These are phyloP conservation scores for Pseudanteris insignis DNA, from an alignment of 2,888 invertebrate genomes.

Conservation along the genomic window DNA sequence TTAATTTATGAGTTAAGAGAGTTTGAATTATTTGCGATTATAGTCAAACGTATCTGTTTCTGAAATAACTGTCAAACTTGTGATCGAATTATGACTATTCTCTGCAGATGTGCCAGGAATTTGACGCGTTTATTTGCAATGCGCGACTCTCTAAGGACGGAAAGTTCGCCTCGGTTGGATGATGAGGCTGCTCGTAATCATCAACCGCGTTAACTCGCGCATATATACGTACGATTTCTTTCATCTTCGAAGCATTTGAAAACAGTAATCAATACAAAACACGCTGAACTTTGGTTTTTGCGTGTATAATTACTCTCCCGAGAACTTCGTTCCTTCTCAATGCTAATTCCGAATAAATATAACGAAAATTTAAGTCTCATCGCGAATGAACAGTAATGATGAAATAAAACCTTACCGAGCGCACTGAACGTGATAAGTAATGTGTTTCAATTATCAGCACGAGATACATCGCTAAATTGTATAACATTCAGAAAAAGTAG, in stretches of 20 bases:
- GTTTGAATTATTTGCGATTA: conserved; percentile 10
- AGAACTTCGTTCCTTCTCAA: too few relatives aligned
- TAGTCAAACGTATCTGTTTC: conserved; percentile 26
- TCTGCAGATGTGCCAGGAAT: conserved; percentile 11
- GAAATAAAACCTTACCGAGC: too few relatives aligned
- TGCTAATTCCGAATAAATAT: too few relatives aligned
- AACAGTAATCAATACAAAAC: conserved; percentile 19
- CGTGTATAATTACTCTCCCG: too few relatives aligned
- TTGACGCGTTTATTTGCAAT: conserved; percentile 22
- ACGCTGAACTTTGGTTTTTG: too few relatives aligned
- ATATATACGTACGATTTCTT: conserved; percentile 21
- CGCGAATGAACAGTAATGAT: too few relatives aligned
- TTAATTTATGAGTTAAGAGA: conserved; percentile 4
- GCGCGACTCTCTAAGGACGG: conserved; percentile 32
- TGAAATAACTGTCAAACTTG: conserved; percentile 31
- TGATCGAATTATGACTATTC: conserved; percentile 40
- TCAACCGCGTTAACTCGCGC: conserved; percentile 10
- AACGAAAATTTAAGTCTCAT: too few relatives aligned
- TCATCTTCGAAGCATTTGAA: conserved; percentile 7
- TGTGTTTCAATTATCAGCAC: conserved; percentile 13
- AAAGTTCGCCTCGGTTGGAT: conserved; percentile 15
- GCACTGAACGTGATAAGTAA: too few relatives aligned
- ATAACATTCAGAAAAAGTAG: conserved; percentile 7
- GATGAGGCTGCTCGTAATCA: conserved; percentile 31
- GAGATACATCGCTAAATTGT: conserved; percentile 7